Conservation (phyloP, 1,140 invertebrate species). For the Diploscapter pachys region DNA sequence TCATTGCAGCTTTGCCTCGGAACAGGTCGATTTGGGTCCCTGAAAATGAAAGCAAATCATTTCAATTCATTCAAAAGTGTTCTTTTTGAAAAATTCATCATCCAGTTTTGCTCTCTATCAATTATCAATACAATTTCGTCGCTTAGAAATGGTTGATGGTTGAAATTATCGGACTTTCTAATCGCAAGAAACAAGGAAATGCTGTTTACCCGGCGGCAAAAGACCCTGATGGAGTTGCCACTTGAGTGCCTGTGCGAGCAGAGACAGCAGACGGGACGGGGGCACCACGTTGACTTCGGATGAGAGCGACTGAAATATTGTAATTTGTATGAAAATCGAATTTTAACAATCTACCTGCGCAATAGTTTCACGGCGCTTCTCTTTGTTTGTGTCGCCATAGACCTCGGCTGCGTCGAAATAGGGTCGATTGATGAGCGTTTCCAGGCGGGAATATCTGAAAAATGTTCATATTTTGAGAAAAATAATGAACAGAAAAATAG, state of each 20-base stretch:
- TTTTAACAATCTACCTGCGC: constrained; percentile 67
- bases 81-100: too few relatives aligned
- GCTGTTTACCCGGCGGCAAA: constrained; percentile 75
- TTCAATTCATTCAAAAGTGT: too few relatives aligned
- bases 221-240: constrained; percentile 99
- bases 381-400: constrained; percentile 92
- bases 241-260: constrained; percentile 92
- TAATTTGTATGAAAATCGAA: constrained; percentile 11
- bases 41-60: constrained; percentile 5
- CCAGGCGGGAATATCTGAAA: constrained; percentile 69
- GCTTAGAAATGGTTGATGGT: too few relatives aligned
- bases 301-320: constrained; percentile 68
- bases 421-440: constrained; percentile 88
- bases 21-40: constrained; percentile 96
- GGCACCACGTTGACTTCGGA: constrained; percentile 98
- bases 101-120: too few relatives aligned
- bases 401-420: constrained; percentile 98
- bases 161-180: too few relatives aligned
- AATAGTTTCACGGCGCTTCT: constrained; percentile 86
- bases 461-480: too few relatives aligned
- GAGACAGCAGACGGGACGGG: constrained; percentile 83
- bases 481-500: too few relatives aligned
- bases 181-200: background rate
- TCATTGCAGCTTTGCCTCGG: constrained; percentile 93
- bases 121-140: too few relatives aligned